Conservation (phyloP, 2,888 invertebrate species). For the Adineta ricciae region DNA sequence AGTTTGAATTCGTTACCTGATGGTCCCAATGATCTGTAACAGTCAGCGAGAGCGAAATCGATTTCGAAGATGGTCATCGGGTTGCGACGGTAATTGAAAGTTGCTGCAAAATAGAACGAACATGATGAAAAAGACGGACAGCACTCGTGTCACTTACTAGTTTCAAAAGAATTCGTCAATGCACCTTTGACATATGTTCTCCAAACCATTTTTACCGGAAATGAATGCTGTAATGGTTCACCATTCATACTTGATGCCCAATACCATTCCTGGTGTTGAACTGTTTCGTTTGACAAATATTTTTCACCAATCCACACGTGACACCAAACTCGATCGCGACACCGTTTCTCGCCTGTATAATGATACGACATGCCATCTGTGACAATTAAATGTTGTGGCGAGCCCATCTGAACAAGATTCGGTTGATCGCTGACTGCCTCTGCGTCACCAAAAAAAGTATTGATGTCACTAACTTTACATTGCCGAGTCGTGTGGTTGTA, state of each 20-base stretch:
- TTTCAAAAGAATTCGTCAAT: background rate
- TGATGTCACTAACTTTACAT: background rate
- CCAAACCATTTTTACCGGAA: background rate
- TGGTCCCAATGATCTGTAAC: background rate
- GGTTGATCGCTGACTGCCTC: background rate
- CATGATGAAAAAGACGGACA: no score
- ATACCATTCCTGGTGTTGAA: background rate
- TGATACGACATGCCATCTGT: background rate
- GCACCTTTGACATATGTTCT: background rate
- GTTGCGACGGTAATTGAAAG: background rate
- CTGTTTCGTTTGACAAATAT: background rate
- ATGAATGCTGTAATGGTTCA: background rate
- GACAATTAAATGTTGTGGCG: background rate
- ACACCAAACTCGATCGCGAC: background rate
- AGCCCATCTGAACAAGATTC: background rate
- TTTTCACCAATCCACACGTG: slow-evolving; percentile 11
- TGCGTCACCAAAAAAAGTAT: background rate
- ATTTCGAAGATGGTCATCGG: background rate
- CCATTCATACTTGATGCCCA: background rate
- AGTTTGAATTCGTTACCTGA: background rate
- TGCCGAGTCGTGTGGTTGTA: background rate
- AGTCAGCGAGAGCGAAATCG: background rate
- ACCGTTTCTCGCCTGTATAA: background rate
- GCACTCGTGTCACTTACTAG: background rate
- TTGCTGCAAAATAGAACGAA: no score